Percentiles rank a stretch among this genome's conserved stretches.
Evolutionary conservation across 2,113 vertebrate genomes (phyloP).

Genomic region (Myrmophylax atrothorax): DNA sequence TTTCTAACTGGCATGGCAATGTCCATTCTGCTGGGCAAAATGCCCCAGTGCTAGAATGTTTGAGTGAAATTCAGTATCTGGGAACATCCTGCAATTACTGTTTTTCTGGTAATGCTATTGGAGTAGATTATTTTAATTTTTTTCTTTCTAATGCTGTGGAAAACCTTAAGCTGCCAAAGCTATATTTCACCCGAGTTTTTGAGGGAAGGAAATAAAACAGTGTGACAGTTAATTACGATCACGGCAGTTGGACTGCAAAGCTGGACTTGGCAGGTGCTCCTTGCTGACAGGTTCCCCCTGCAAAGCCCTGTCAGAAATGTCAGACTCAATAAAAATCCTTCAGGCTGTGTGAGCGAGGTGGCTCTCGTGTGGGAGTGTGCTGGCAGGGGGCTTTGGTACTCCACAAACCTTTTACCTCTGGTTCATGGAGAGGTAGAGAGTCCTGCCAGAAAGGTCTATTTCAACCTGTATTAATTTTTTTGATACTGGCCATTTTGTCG

Average conservation of each 20-base stretch:
- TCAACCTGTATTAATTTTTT: background rate
- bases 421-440: background rate
- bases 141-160: background rate
- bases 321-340: slow-evolving; percentile 63
- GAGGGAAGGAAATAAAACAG: slow-evolving; percentile 50
- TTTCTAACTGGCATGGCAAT: background rate
- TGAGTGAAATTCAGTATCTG: background rate
- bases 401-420: slow-evolving; percentile 1
- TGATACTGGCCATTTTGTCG: background rate
- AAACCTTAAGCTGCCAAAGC: background rate
- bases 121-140: background rate
- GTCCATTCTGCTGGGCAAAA: background rate
- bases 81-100: background rate
- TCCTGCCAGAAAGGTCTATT: background rate
- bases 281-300: slow-evolving; percentile 58
- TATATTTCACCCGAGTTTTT: background rate
- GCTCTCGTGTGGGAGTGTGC: background rate
- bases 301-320: slow-evolving; percentile 37
- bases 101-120: background rate
- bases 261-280: slow-evolving; percentile 53
- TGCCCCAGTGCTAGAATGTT: background rate
- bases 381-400: background rate
- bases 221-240: slow-evolving; percentile 41
- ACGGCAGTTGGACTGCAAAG: slow-evolving; percentile 9
- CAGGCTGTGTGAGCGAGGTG: background rate